Base-by-base conservation (phyloP, 2,888 invertebrate genomes). In the Sacculina carcini region DNA sequence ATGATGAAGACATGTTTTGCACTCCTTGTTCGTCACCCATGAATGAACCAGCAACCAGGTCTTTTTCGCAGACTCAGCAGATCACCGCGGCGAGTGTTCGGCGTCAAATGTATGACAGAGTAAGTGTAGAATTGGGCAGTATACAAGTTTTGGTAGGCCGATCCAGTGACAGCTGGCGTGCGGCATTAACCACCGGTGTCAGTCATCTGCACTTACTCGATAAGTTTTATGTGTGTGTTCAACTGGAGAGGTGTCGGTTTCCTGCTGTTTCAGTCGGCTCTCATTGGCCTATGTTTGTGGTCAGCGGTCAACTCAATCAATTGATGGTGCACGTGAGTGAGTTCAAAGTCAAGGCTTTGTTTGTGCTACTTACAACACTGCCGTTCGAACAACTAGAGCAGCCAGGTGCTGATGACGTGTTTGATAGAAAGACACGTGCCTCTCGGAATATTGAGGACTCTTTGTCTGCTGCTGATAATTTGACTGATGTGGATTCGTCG, bases 291-390 rank as follows among this genome's bases (percentile, higher is more conserved):
- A 77, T 78, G 54, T 70, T 83, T 26, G 81, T 81, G 38, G 66
- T 90, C 38, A 76, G 79, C 56, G 90, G 86, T 46, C 83, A 80
- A 56, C 70, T 92, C 58, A 89, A 90, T 0, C 77, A 80, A 64
- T 71, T 92, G 19, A 79, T 84, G 32, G 80, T 80, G 49, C 92
- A 92, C 66, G 72, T 92, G 44, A 87, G 84, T 67, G 90, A 92
- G 64, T 77, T 78, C 60, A 92, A 92, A 70, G 78, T 92, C 16
- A 68, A 71, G 12, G 73, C 77, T 0, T 69, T 78, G 26, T 64
- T 73, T 46, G 69, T 73, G 52, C 71, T 79, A 59, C 63, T 71
- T 34, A 68, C 70, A 52, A 63, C 65, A 5, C 49, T 54, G 26
- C 42, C 28, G n/a, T 28, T 28, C 26, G 9, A n/a, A n/a, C n/a